Evolutionary conservation across 2,113 vertebrate species (phyloP), one percentile per base, ranked within the genome.

Genomic region (Pogona vitticeps): DNA sequence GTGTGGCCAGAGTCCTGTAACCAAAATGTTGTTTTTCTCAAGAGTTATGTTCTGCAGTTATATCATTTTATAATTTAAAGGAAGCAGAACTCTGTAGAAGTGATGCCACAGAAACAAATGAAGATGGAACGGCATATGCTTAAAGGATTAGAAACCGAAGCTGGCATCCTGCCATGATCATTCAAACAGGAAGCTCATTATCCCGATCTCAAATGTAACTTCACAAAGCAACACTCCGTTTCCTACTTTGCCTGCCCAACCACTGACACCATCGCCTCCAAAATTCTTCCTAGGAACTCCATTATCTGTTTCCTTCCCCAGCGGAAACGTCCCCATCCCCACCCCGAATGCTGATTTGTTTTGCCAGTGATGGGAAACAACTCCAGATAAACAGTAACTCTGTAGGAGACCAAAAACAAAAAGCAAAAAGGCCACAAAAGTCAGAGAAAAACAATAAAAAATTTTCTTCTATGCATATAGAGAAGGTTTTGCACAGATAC

Each of bases 251-350:
- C 85, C 36, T 77, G 68, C 86, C 92, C 90, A 61, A 76, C n/a
- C 71, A 80, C 42, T 82, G 79, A 20, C 71, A 18, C 88, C 38
- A 84, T 81, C 89, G 42, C 72, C 88, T 88, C 85, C 85, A 91
- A 73, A 92, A 94, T 85, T 92, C 92, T 91, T 94, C 88, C 63
- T 58, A 89, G 85, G 89, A 88, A 91, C 88, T 92, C 84, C 1
- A 59, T 93, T 95, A 94, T 95, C 94, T 90, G 91, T 85, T 95
- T 95, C 92, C 94, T 95, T 93, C 92, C 94, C 89, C 80, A 88
- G 0, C 76, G 91, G 91, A 94, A 94, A 91, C 86, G 85, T 68
- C 61, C 76, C 78, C 87, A 68, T 26, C 18, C 12, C 14, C 70
- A 7, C 5, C 6, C 67, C 67, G 20, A 80, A 15, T 33, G 63